Evolutionary conservation across 2,888 invertebrate genomes (phyloP).

Genomic region (Harmothoe impar): DNA sequence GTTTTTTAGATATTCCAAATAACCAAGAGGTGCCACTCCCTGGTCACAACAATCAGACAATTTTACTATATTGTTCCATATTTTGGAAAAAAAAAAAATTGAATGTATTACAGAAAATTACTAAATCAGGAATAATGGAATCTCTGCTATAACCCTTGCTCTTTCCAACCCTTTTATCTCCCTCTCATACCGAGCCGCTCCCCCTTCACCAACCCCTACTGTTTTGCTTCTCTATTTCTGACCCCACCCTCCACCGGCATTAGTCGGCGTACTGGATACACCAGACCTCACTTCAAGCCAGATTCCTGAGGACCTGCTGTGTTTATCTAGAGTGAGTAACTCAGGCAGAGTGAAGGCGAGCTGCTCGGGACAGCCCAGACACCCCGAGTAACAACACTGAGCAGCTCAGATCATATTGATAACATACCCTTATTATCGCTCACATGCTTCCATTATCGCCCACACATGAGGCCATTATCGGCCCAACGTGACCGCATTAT

Average conservation of each 20-base stretch:
- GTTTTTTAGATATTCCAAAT: too few species aligned
- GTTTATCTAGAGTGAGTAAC: slow-evolving; percentile 26
- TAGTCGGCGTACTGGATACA: not conserved
- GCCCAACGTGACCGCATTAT: not conserved
- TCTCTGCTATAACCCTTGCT: too few species aligned
- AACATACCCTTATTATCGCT: slow-evolving; percentile 12
- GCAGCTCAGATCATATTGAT: not conserved
- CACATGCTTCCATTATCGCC: slow-evolving; percentile 10
- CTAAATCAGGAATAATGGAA: too few species aligned
- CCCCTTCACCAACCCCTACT: too few species aligned
- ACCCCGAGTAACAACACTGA: not conserved
- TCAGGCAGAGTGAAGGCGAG: not conserved
- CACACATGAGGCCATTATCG: slow-evolving; percentile 21
- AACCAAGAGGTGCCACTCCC: too few species aligned
- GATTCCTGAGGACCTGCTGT: slow-evolving; percentile 13
- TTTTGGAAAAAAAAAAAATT: too few species aligned
- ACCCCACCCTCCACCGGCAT: not conserved
- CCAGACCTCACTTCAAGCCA: not conserved
- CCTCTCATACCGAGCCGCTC: too few species aligned
- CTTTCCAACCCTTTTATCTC: too few species aligned
- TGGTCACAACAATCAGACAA: too few species aligned
- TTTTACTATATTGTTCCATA: too few species aligned
- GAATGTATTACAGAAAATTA: too few species aligned
- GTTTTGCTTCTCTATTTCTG: not conserved
- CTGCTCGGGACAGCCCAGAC: not conserved